A percentile compares a stretch with the other conserved stretches of the same genome.
phyloP scores from a whole-genome alignment of 2,888 invertebrate species.

The Bombylius major region DNA sequence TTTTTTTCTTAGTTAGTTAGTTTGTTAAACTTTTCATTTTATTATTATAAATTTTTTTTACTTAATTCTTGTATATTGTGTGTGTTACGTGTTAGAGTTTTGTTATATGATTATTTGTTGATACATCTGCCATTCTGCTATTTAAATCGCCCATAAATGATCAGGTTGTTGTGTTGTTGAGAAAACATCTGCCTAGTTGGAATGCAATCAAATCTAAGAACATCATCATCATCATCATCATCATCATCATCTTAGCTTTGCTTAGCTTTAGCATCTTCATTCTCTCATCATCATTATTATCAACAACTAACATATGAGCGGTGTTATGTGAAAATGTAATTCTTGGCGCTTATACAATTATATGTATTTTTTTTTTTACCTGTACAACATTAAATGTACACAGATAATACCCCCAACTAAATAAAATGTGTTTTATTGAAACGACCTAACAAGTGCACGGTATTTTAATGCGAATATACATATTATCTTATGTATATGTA shows the following conservation, averaged over 20 bases:
- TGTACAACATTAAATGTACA: too few species aligned
- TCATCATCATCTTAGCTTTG: neutral
- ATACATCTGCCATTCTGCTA: neutral
- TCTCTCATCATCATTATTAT: too few species aligned
- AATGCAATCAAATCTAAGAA: constrained; percentile 9
- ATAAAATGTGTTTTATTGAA: neutral
- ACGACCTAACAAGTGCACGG: neutral
- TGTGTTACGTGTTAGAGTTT: too few species aligned
- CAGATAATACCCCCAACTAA: too few species aligned
- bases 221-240: neutral
- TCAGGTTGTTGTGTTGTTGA: neutral
- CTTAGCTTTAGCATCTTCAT: neutral
- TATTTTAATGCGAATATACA: neutral
- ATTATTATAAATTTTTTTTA: too few species aligned
- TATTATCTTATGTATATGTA: too few species aligned
- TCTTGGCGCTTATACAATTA: neutral
- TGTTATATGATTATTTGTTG: too few species aligned
- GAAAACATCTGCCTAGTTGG: constrained; percentile 8
- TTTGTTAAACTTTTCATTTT: too few species aligned
- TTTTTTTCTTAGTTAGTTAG: too few species aligned
- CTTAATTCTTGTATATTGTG: too few species aligned
- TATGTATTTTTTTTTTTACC: neutral
- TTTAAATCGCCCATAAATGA: neutral
- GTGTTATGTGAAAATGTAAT: neutral
- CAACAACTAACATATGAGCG: neutral